phyloP scores from a whole-genome alignment of 2,888 invertebrate genomes.

The Beris chalybata region DNA sequence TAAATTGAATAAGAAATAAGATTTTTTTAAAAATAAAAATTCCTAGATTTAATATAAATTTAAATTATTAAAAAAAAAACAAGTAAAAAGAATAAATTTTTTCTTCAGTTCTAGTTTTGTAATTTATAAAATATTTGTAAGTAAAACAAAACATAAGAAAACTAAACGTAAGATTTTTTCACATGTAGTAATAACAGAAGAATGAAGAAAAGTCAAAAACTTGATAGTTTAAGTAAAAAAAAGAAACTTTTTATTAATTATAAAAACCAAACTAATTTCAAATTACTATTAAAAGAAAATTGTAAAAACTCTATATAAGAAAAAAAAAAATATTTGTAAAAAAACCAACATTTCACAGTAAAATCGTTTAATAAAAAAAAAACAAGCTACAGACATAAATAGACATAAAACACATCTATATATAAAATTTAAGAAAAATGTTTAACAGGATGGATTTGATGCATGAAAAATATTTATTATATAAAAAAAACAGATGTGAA shows the following conservation, averaged over 20 bases:
- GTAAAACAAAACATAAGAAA: slow-evolving; percentile 14
- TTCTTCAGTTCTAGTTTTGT: slow-evolving; percentile 10
- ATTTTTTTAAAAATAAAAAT: slow-evolving; percentile 18
- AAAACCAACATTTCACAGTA: neutral
- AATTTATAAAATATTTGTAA: slow-evolving; percentile 7
- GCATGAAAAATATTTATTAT: slow-evolving; percentile 19
- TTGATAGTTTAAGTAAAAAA: slow-evolving; percentile 10
- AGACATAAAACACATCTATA: neutral
- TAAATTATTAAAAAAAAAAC: slow-evolving; percentile 13
- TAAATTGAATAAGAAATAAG: slow-evolving; percentile 2
- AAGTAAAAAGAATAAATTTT: slow-evolving; percentile 1
- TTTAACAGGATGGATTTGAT: slow-evolving; percentile 22
- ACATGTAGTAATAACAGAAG: slow-evolving; percentile 21
- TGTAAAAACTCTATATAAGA: no score
- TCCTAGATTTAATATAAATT: slow-evolving; percentile 20
- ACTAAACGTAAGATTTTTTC: slow-evolving; percentile 27
- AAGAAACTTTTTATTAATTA: no score
- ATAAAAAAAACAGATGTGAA: neutral
- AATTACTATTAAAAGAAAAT: no score
- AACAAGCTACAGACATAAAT: no score
- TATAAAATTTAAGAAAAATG: slow-evolving; percentile 17
- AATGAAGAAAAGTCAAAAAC: slow-evolving; percentile 13
- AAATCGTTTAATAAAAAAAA: slow-evolving; percentile 1
- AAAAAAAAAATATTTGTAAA: no score
- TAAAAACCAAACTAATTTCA: no score